phyloP scores from a whole-genome alignment of 2,113 vertebrate species.

The Chloropsis cyanopogon region DNA sequence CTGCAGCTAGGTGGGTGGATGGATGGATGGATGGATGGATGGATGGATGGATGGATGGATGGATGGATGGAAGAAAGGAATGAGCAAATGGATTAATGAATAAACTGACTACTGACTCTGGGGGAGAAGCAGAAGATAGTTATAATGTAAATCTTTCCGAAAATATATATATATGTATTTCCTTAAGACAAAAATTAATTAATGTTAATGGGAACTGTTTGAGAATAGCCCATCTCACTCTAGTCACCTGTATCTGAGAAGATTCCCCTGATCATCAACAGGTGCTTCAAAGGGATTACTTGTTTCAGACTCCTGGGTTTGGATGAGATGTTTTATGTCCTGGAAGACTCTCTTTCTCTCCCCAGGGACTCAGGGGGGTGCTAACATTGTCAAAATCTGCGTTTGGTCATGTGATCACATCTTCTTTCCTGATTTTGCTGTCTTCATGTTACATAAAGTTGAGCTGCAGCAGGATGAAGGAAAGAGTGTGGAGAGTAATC shows the following conservation, averaged over 20 bases:
- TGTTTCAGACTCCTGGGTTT: neutral
- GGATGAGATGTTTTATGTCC: neutral
- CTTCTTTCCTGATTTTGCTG: neutral
- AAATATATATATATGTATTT: neutral
- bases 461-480: neutral
- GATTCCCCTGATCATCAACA: neutral
- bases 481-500: neutral
- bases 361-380: neutral
- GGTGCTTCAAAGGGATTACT: neutral
- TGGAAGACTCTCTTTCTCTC: neutral
- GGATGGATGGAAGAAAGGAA: too few relatives aligned
- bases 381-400: neutral
- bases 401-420: too few relatives aligned
- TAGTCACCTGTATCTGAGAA: neutral
- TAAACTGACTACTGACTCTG: accelerated
- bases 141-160: neutral
- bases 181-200: neutral
- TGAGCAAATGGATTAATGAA: neutral
- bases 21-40: neutral
- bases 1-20: neutral
- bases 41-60: neutral
- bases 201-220: neutral
- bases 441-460: neutral
- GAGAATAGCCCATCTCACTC: neutral
- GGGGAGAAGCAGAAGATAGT: neutral